Base-by-base conservation (phyloP, 2,113 vertebrate species). In the Engystomops pustulosus region DNA sequence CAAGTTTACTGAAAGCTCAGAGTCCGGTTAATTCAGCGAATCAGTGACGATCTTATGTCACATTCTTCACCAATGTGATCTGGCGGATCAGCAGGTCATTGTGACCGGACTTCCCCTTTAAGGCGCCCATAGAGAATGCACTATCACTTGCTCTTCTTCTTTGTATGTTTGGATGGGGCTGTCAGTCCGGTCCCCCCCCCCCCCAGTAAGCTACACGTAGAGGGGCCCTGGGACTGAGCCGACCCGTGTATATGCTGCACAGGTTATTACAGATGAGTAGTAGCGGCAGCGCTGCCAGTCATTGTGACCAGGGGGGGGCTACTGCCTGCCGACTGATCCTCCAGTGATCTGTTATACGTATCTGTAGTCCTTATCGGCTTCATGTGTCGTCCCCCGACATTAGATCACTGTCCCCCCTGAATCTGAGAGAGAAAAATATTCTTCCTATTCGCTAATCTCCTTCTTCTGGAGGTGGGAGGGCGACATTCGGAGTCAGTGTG, bases 221-320 rank as follows among this genome's bases (percentile, higher is more conserved):
- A n/a, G n/a, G n/a, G n/a, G n/a, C n/a, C n/a, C n/a, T n/a, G n/a
- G n/a, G 38, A 41, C 4, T 41, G 38, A 41, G 38, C 38, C 38
- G 38, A 8, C 38, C 38, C n/a, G n/a, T 41, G 38, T 41, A 41
- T 41, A 8, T 38, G 34, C 68, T 44, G 69, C 6, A 15, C 41
- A 45, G 69, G 45, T 9, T 51, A 32, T 20, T 55, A 32, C 27
- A 55, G 74, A 77, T 55, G 74, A 77, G 49, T 55, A 55, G 74
- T 53, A 12, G 45, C 51, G 71, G 71, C 25, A 20, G 69, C 41
- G 30, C n/a, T 51, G 32, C 47, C 32, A 77, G 74, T 77, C 30
- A 34, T 72, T 25, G 4, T 38, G 30, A 1, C 1, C n/a, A 55
- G 74, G 49, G 30, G 49, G 72, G 74, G 55, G 30, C 23, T 36